Percentiles rank a stretch among this genome's conserved stretches.
Evolutionary conservation across 92 coral and sea anemone species (phyloP).

Genomic region (Epizoanthus rinbou): DNA sequence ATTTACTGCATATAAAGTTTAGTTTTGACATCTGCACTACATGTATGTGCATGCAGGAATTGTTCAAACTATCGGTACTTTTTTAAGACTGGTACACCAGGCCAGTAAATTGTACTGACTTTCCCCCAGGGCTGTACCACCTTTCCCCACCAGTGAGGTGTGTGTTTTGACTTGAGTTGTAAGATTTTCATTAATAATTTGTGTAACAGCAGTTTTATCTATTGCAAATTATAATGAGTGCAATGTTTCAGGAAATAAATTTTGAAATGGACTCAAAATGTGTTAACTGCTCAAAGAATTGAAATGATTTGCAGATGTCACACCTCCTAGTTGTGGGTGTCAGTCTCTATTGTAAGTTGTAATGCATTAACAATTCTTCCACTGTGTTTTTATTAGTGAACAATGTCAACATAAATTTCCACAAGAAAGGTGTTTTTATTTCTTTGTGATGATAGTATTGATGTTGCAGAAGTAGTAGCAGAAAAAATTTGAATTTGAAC

Average conservation of each 20-base stretch:
- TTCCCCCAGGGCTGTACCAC: constrained; percentile 9
- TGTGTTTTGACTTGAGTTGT: constrained; percentile 23
- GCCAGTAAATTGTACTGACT: constrained; percentile 15
- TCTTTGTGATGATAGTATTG: constrained; percentile 22
- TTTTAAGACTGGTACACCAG: constrained; percentile 1
- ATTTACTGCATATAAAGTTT: constrained; percentile 19
- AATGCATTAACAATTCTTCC: constrained; percentile 25
- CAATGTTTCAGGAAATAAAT: constrained; percentile 9
- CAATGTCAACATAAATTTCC: constrained; percentile 24
- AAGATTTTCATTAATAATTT: constrained; percentile 21
- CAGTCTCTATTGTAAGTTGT: constrained; percentile 22
- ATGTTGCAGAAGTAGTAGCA: constrained; percentile 25
- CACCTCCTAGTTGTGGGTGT: neutral
- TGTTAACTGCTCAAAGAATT: constrained; percentile 24
- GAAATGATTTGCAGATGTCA: constrained; percentile 12
- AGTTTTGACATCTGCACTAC: constrained; percentile 22
- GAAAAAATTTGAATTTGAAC: constrained; percentile 23
- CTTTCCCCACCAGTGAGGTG: neutral
- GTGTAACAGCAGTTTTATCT: constrained; percentile 11
- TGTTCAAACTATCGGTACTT: neutral
- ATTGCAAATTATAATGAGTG: constrained; percentile 1
- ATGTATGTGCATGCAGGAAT: constrained; percentile 8
- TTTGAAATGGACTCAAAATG: constrained; percentile 18
- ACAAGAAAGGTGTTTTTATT: constrained; percentile 23
- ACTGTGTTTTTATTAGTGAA: constrained; percentile 23